These are phyloP conservation scores for Orcinus orca DNA, from an alignment of 2,113 vertebrate species.

Conservation along the genomic window DNA sequence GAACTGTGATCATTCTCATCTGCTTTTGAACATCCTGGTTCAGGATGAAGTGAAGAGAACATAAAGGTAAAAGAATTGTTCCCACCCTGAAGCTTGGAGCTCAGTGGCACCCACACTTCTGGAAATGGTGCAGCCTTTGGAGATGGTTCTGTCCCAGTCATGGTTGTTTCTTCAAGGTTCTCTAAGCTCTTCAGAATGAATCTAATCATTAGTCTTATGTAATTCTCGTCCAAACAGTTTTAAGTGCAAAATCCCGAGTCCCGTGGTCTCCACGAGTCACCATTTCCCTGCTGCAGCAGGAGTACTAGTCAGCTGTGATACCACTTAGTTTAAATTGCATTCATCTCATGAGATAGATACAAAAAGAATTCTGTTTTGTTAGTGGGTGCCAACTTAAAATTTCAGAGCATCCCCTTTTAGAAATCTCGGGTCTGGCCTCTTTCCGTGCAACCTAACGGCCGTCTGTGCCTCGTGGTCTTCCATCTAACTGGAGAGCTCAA, in stretches of 20 bases:
- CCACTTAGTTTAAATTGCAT: neutral
- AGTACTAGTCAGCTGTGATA: neutral
- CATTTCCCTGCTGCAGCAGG: neutral
- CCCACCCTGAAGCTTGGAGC: neutral
- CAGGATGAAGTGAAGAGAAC: neutral
- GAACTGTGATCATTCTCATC: neutral
- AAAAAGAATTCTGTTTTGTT: neutral
- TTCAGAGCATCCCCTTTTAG: neutral
- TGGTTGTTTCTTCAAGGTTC: neutral
- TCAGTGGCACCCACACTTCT: neutral
- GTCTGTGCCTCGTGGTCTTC: neutral
- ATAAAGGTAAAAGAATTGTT: neutral
- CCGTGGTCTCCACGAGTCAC: accelerated
- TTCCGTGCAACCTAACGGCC: neutral
- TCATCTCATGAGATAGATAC: neutral
- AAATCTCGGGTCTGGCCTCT: neutral
- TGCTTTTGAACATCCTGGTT: neutral
- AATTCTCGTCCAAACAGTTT: neutral
- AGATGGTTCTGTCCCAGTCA: neutral
- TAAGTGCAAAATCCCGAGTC: neutral
- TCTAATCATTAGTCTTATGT: neutral
- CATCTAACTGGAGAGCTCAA: neutral
- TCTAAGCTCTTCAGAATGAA: neutral
- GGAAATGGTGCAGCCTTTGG: neutral
- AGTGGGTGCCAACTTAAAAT: neutral